These are phyloP conservation scores for Corythornis vintsioides DNA, from an alignment of 2,113 vertebrate genomes.

Conservation along the genomic window DNA sequence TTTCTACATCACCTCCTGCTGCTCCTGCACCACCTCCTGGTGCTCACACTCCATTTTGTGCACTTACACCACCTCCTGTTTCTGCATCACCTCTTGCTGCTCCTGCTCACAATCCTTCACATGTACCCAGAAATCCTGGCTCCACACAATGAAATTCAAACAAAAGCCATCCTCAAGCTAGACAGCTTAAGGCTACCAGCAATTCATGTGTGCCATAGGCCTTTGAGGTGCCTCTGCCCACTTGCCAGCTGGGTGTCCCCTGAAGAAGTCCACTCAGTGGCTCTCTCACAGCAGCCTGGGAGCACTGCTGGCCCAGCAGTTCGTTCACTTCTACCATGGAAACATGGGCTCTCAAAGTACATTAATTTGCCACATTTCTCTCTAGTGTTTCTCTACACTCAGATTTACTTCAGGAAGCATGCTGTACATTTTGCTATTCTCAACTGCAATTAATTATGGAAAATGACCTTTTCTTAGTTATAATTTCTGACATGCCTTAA, in stretches of 20 bases:
- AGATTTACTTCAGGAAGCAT: background rate
- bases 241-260: background rate
- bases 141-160: slow-evolving; percentile 27
- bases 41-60: background rate
- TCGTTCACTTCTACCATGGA: background rate
- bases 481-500: background rate
- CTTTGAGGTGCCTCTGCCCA: fast-evolving
- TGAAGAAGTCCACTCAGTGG: background rate
- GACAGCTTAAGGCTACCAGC: background rate
- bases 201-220: background rate
- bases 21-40: background rate
- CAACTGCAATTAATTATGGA: background rate
- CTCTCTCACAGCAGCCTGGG: background rate
- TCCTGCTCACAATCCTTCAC: fast-evolving
- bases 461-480: background rate
- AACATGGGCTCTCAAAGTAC: background rate
- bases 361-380: background rate
- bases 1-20: background rate
- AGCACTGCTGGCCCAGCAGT: fast-evolving
- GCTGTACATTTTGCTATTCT: background rate
- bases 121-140: background rate
- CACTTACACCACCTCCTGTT: background rate
- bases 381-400: background rate
- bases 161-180: background rate
- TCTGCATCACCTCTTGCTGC: background rate